Conservation (phyloP, 2,797 vertebrate species). For the Pangasius macronema region DNA sequence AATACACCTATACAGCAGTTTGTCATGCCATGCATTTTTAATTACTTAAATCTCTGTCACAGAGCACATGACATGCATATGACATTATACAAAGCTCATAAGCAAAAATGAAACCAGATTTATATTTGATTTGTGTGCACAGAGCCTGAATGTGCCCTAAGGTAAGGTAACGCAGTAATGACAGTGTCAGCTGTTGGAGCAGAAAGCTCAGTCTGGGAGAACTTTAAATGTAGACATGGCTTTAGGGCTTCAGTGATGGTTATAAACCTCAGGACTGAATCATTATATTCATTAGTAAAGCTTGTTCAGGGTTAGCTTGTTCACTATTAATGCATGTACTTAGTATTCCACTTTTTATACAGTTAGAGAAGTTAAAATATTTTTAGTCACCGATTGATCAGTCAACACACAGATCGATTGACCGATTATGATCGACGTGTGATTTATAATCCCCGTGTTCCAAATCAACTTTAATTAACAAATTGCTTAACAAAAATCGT, state of each 20-base stretch:
- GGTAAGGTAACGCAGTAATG: background rate
- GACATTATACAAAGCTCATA: background rate
- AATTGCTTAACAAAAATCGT: background rate
- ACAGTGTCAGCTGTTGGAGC: background rate
- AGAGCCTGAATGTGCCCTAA: conserved; percentile 1
- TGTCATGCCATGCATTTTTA: background rate
- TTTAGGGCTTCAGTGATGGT: background rate
- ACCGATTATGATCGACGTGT: too few relatives aligned
- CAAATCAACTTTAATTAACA: background rate
- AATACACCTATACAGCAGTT: background rate
- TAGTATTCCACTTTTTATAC: background rate
- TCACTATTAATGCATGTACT: background rate
- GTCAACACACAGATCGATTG: too few relatives aligned
- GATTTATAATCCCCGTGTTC: too few relatives aligned
- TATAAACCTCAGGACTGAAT: background rate
- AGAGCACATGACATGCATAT: background rate
- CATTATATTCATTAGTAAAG: background rate
- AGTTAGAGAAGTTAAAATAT: background rate
- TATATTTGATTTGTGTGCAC: conserved; percentile 5
- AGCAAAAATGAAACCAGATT: background rate
- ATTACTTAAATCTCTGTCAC: background rate
- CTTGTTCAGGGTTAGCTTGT: background rate
- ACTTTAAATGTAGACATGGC: background rate
- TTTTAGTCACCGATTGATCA: too few relatives aligned
- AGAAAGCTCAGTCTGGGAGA: background rate